Evolutionary conservation across 2,797 vertebrate genomes (phyloP).

Genomic region (Gouania willdenowi): DNA sequence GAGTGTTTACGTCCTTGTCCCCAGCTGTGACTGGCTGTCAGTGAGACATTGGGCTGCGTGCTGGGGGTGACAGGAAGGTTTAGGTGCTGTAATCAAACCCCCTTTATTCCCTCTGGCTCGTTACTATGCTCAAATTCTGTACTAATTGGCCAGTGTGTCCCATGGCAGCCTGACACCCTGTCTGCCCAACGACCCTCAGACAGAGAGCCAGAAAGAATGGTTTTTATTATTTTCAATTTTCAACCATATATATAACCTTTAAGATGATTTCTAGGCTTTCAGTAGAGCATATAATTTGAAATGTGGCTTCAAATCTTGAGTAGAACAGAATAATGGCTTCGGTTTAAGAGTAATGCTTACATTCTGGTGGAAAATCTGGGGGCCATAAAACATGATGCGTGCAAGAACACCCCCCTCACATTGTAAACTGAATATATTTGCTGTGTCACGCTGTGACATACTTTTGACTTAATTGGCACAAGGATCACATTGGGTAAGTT

Average conservation of each 20-base stretch:
- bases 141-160: constrained; percentile 68
- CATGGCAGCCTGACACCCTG: constrained; percentile 52
- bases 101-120: constrained; percentile 59
- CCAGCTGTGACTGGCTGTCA: constrained; percentile 67
- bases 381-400: no score
- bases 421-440: no score
- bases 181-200: constrained; percentile 49
- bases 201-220: constrained; percentile 24
- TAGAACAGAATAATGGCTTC: no score
- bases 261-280: constrained; percentile 30
- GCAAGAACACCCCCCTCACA: no score
- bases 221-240: constrained; percentile 58
- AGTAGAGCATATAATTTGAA: constrained; percentile 7
- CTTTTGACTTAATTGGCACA: no score
- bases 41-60: constrained; percentile 56
- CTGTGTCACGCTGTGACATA: no score
- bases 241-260: constrained; percentile 48
- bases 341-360: no score
- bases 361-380: no score
- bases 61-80: constrained; percentile 67
- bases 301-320: no score
- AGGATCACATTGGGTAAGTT: no score
- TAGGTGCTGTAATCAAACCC: constrained; percentile 74
- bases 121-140: constrained; percentile 59
- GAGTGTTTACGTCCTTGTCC: background rate